Conservation (phyloP, 2,797 vertebrate genomes). For the Arremon aurantiirostris region DNA sequence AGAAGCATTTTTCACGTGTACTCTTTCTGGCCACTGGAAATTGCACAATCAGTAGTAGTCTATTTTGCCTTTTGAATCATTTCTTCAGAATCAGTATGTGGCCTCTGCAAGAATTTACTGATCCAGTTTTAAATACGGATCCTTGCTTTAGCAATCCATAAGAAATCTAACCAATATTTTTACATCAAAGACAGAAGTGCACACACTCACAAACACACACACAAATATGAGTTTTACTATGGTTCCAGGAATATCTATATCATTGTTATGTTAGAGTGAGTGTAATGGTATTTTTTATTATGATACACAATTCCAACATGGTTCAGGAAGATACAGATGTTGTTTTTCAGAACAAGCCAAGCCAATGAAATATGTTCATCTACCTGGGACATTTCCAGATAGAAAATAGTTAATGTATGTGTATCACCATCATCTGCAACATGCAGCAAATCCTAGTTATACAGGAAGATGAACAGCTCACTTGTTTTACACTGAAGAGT, state of each 20-base stretch:
- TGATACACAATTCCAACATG: not conserved
- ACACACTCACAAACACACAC: not conserved
- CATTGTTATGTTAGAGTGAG: not conserved
- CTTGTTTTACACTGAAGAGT: not conserved
- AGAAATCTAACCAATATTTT: not conserved
- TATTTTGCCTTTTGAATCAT: not conserved
- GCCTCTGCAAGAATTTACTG: not conserved
- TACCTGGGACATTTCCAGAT: not conserved
- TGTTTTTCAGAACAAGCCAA: not conserved
- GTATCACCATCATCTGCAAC: not conserved
- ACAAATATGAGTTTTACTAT: not conserved
- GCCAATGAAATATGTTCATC: not conserved
- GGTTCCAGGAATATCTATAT: not conserved
- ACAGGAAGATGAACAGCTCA: not conserved
- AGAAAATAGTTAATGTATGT: not conserved
- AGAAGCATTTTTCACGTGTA: not conserved
- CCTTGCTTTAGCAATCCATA: not conserved
- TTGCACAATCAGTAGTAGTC: not conserved
- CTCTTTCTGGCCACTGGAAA: not conserved
- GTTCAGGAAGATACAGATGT: not conserved
- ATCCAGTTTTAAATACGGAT: not conserved
- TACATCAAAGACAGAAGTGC: not conserved
- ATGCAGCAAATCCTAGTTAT: not conserved
- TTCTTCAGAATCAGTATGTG: not conserved
- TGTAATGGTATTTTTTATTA: not conserved